Conservation (phyloP, 2,888 invertebrate genomes). For the Drepana falcataria region DNA sequence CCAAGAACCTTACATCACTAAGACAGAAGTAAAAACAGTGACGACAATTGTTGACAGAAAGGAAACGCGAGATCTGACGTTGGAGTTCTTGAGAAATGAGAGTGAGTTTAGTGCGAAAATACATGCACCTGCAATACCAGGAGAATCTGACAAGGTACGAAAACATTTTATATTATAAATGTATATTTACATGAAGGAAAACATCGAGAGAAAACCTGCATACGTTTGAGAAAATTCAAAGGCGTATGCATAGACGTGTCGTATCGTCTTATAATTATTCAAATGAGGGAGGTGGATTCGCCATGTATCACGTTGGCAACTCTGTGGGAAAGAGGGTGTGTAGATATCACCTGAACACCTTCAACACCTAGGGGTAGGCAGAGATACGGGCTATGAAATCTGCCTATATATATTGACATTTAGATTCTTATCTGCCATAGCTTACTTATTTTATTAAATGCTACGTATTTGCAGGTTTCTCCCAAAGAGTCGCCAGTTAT, state of each 20-base stretch:
- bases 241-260: neutral
- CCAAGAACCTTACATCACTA: slow-evolving; percentile 21
- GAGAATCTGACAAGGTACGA: slow-evolving; percentile 53
- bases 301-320: no score
- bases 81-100: slow-evolving; percentile 61
- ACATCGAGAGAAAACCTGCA: no score
- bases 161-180: neutral
- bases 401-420: neutral
- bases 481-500: slow-evolving; percentile 72
- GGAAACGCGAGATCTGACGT: slow-evolving; percentile 39
- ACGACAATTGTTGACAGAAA: slow-evolving; percentile 24
- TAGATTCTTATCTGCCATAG: neutral
- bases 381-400: no score
- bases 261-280: neutral
- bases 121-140: slow-evolving; percentile 27
- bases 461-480: slow-evolving; percentile 34
- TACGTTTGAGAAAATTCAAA: no score
- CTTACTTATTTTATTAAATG: no score
- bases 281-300: no score
- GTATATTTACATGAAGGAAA: neutral
- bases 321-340: no score
- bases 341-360: no score
- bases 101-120: slow-evolving; percentile 56
- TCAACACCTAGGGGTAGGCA: no score
- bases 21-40: slow-evolving; percentile 33